phyloP scores from a whole-genome alignment of 2,888 invertebrate genomes.

The Netelia inedita region DNA sequence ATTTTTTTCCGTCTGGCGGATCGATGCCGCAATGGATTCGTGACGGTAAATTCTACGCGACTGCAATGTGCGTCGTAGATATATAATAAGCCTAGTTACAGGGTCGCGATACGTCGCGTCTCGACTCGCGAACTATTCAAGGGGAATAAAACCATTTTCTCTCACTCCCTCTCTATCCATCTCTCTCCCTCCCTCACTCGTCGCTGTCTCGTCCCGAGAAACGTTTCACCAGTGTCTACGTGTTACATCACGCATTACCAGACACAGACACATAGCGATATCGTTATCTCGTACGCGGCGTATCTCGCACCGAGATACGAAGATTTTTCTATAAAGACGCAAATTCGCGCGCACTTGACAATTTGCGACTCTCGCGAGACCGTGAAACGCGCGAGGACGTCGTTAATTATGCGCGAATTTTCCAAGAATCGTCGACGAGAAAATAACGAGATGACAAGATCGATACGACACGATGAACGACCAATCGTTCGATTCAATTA shows the following conservation, averaged over 20 bases:
- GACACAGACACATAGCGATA: not conserved
- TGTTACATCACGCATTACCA: conserved; percentile 1
- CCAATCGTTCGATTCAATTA: not conserved
- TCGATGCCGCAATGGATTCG: conserved; percentile 35
- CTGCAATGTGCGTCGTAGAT: conserved; percentile 43
- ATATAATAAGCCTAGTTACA: conserved; percentile 34
- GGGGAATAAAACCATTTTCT: conserved; percentile 47
- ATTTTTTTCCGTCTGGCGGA: not conserved
- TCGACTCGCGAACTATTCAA: conserved; percentile 31
- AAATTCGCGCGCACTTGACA: conserved; percentile 19
- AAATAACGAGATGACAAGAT: not conserved
- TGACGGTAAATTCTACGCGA: conserved; percentile 22
- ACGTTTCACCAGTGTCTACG: not conserved
- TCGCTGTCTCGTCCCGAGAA: not conserved
- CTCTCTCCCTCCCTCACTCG: not conserved
- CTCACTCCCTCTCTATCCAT: not conserved
- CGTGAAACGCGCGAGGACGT: not conserved
- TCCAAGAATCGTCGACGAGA: conserved; percentile 39
- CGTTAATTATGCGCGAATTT: conserved; percentile 18
- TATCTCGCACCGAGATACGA: not conserved
- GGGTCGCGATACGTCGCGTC: conserved; percentile 35
- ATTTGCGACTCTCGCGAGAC: conserved; percentile 16
- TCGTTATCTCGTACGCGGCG: not conserved
- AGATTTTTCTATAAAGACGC: conserved; percentile 12
- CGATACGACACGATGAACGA: not conserved